phyloP scores from a whole-genome alignment of 2,113 vertebrate species.

The Tylochromis polylepis region DNA sequence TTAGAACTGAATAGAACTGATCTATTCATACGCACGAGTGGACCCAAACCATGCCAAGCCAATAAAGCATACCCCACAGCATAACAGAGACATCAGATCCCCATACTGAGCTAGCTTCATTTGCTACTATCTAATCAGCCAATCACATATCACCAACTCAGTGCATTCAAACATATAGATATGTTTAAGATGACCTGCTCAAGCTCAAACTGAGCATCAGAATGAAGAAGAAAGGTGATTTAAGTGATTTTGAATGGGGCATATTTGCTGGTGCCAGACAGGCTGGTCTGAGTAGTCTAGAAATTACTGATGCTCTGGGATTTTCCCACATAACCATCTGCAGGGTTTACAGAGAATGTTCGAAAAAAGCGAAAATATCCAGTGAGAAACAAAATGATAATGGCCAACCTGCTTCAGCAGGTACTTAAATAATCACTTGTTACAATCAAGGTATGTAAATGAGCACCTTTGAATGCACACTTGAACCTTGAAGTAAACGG shows the following conservation, averaged over 20 bases:
- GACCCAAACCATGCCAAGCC: neutral
- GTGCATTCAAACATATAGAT: neutral
- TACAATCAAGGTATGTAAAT: neutral
- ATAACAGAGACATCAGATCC: neutral
- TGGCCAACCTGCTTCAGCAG: neutral
- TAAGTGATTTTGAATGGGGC: neutral
- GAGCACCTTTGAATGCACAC: neutral
- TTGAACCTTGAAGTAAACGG: neutral
- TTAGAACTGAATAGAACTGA: neutral
- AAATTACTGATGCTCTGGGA: too few species aligned
- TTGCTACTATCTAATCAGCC: neutral
- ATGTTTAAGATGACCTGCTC: neutral
- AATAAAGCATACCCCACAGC: neutral
- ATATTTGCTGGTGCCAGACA: neutral
- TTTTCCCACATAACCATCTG: neutral
- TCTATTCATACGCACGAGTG: neutral
- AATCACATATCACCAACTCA: neutral
- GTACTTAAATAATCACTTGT: neutral
- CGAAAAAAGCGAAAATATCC: neutral
- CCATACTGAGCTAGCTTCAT: neutral
- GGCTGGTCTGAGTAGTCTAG: neutral
- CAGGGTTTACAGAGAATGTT: neutral
- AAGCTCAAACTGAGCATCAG: neutral
- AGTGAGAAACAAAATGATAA: neutral
- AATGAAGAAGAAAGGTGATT: neutral